Base-by-base conservation (phyloP, 37 sponge, comb jelly and placozoan species). In the Lycopodina hypogea region DNA sequence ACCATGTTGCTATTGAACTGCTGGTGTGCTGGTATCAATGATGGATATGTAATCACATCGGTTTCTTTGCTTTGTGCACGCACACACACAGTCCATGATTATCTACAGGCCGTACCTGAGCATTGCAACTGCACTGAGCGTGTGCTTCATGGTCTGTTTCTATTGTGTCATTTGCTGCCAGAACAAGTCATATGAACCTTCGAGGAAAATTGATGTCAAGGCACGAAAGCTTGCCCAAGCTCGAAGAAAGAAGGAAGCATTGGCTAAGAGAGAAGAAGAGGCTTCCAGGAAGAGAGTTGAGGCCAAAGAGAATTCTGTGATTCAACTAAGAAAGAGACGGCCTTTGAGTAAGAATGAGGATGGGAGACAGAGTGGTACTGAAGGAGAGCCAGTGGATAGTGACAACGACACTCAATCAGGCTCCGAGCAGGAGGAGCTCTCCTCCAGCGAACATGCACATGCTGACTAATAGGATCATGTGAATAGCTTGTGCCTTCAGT, bases 71-170 rank as follows among this genome's bases (percentile, higher is more conserved):
- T 60, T 15, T 60, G 17, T 60, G 12, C 61, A 60, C 61, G 6
- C 61, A 60, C 17, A 29, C 24, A 21, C 73, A 26, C 22, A 81
- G 82, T 37, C 65, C 23, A 81, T 81, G 82, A 72, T 72, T 30
- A 61, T 51, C 64, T 64, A 81, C 34, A 58, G 64, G 11, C 82
- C 82, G 17, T 41, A 24, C 37, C 72, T 81, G 50, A 65, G 72
- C 42, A 23, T 60, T 7, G 50, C 21, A 14, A 40, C 73, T 45
- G 51, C 32, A 7, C 67, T 72, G 26, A 39, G 51, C 26, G 21
- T 81, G 37, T 42, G 60, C 1, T 24, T 48, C 19, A 65, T 81
- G 21, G 42, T 72, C 51, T 19, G 55, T 33, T 72, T 81, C 82
- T 81, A 81, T 33, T 22, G 33, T 21, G 48, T 39, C 40, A 19